These are phyloP conservation scores for Rhagoletis zephyria DNA, from an alignment of 1,140 invertebrate species.

Conservation along the genomic window DNA sequence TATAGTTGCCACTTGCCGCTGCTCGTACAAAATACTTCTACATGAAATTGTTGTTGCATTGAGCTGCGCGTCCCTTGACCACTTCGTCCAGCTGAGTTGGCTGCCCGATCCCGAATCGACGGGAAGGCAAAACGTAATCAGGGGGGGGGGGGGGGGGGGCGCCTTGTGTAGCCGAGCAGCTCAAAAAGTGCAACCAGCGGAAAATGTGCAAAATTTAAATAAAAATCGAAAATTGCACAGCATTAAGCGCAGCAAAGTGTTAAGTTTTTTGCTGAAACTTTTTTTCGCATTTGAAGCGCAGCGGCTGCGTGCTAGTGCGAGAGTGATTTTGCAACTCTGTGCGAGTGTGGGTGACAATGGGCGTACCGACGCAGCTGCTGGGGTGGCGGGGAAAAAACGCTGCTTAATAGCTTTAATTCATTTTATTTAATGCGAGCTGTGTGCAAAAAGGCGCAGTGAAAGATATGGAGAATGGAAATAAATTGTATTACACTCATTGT, in stretches of 20 bases:
- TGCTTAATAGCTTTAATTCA: constrained; percentile 51
- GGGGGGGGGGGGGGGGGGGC: background rate
- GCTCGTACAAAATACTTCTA: background rate
- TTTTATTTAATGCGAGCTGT: constrained; percentile 45
- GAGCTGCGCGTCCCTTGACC: background rate
- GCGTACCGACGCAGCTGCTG: background rate
- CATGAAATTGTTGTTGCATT: background rate
- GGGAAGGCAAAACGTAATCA: background rate
- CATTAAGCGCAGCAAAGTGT: constrained; percentile 33
- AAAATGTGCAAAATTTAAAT: constrained; percentile 51
- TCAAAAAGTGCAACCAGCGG: constrained; percentile 44
- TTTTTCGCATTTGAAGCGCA: constrained; percentile 22
- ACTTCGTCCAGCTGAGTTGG: constrained; percentile 28
- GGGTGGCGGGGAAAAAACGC: background rate
- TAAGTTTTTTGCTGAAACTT: background rate
- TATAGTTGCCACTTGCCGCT: constrained; percentile 28
- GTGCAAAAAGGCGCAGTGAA: constrained; percentile 18
- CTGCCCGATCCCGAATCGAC: background rate
- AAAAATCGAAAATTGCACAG: constrained; percentile 36
- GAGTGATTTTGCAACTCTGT: too few species aligned
- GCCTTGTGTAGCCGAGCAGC: background rate
- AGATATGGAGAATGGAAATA: constrained; percentile 49
- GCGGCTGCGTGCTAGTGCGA: background rate
- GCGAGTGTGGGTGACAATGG: constrained; percentile 25
- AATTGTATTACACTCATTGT: constrained; percentile 48